These are phyloP conservation scores for Pelobates fuscus DNA, from an alignment of 2,113 vertebrate species.

Conservation along the genomic window DNA sequence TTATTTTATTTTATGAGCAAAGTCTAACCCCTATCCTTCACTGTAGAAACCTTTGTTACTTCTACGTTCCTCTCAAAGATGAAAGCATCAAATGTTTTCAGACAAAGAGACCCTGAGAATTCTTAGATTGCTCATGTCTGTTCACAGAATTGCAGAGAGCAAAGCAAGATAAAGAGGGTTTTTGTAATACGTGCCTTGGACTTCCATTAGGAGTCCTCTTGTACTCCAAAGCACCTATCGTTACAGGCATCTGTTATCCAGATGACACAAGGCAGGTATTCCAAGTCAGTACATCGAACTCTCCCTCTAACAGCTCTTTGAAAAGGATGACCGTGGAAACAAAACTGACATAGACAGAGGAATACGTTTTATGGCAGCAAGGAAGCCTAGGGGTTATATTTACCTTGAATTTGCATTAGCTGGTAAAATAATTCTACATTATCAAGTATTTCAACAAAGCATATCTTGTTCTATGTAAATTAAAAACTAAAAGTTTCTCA, in stretches of 20 bases:
- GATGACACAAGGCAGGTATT: constrained; percentile 6
- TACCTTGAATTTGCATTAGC: too few relatives aligned
- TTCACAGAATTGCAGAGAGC: constrained; percentile 5
- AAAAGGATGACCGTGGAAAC: not conserved
- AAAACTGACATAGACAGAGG: not conserved
- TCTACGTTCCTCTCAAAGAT: not conserved
- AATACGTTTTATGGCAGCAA: not conserved
- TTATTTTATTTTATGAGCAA: not conserved
- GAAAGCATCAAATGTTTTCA: not conserved
- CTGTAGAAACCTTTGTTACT: not conserved
- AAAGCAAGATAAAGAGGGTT: not conserved
- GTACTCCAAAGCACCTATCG: not conserved
- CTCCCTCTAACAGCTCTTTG: not conserved
- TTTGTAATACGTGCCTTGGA: not conserved
- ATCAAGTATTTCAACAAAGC: too few relatives aligned
- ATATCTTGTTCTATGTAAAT: too few relatives aligned
- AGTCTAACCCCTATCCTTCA: not conserved
- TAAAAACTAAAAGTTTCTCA: too few relatives aligned
- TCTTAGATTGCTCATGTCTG: not conserved
- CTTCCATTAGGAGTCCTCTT: constrained; percentile 1
- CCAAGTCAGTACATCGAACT: not conserved
- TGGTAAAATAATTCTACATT: too few relatives aligned
- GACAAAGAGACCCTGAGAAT: not conserved
- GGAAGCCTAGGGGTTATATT: not conserved
- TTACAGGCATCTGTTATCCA: constrained; percentile 17